These are phyloP conservation scores for Drosophila malerkotliana DNA, from an alignment of 1,140 invertebrate species.

Conservation along the genomic window DNA sequence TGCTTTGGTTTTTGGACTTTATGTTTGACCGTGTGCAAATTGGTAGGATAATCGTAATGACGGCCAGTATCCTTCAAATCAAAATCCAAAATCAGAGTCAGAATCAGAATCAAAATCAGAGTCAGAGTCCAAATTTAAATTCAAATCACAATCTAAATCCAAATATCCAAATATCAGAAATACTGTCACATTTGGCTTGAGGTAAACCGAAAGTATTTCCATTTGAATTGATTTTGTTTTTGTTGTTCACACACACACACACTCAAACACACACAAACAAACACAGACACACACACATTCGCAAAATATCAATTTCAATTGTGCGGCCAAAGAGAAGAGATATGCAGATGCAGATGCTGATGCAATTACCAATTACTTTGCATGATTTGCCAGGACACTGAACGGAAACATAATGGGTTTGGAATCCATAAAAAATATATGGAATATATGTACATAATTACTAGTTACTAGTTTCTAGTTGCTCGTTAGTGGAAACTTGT, in stretches of 20 bases:
- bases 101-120: too few relatives aligned
- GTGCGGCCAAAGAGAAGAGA: constrained; percentile 13
- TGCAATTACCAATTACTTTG: constrained; percentile 59
- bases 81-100: too few relatives aligned
- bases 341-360: constrained; percentile 29
- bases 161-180: constrained; percentile 14
- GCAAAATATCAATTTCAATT: constrained; percentile 35
- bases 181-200: constrained; percentile 46
- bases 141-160: not conserved
- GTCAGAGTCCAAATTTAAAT: too few relatives aligned
- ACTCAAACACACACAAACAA: not conserved
- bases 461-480: too few relatives aligned
- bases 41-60: constrained; percentile 31
- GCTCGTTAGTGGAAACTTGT: too few relatives aligned
- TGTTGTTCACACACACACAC: not conserved
- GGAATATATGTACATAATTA: too few relatives aligned
- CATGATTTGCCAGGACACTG: constrained; percentile 51
- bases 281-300: not conserved
- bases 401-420: not conserved
- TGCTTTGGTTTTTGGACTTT: not conserved
- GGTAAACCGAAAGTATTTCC: constrained; percentile 42
- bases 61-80: not conserved
- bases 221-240: constrained; percentile 25
- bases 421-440: too few relatives aligned
- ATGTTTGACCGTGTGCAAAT: constrained; percentile 10